phyloP scores from a whole-genome alignment of 2,888 invertebrate species.

The Ochropleura leucogaster region DNA sequence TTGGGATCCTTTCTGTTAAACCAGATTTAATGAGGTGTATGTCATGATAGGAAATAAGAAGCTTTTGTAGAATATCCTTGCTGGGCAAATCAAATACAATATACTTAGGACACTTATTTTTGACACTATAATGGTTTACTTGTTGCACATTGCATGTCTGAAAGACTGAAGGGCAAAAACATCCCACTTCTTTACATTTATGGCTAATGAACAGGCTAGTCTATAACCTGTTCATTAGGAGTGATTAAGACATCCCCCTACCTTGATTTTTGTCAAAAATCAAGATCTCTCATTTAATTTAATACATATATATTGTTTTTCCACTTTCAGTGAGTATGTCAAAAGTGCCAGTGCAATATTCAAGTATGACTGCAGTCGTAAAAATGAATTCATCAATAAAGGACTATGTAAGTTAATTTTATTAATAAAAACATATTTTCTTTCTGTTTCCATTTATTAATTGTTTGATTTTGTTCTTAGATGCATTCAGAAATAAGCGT shows the following conservation, averaged over 20 bases:
- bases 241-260: neutral
- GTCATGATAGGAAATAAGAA: neutral
- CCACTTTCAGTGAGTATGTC: slow-evolving; percentile 95
- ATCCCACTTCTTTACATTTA: neutral
- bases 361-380: slow-evolving; percentile 94
- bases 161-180: neutral
- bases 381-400: slow-evolving; percentile 95
- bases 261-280: neutral
- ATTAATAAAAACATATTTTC: neutral
- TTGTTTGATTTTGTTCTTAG: slow-evolving; percentile 76
- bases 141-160: neutral
- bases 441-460: neutral
- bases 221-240: neutral
- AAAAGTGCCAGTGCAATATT: slow-evolving; percentile 93
- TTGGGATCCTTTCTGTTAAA: neutral
- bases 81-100: neutral
- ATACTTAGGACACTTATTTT: neutral
- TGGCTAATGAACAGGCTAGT: neutral
- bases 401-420: slow-evolving; percentile 93
- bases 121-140: neutral
- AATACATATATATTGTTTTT: slow-evolving; percentile 46
- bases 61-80: neutral
- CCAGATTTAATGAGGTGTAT: neutral
- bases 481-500: slow-evolving; percentile 91
- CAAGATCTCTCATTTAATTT: neutral